phyloP scores from a whole-genome alignment of 2,888 invertebrate species.

The Cephus pygmeus region DNA sequence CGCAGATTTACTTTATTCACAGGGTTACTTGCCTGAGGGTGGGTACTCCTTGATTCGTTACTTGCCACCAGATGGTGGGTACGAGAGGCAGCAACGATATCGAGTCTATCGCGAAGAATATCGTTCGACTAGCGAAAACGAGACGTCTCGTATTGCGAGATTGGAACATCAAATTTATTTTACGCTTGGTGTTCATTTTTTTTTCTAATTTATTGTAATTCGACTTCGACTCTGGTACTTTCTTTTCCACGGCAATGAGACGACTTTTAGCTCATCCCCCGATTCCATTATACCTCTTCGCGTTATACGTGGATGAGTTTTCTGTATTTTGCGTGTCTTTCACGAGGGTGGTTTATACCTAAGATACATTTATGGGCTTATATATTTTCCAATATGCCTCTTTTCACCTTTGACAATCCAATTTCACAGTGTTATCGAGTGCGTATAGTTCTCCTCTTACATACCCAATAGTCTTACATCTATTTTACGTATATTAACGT shows the following conservation, averaged over 20 bases:
- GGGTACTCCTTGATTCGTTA: slow-evolving; percentile 44
- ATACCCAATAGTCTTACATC: not conserved
- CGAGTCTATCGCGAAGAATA: not conserved
- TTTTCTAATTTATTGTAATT: not conserved
- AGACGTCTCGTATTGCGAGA: not conserved
- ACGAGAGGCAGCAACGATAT: not conserved
- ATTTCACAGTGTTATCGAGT: not conserved
- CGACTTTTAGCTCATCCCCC: not conserved
- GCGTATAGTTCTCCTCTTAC: not conserved
- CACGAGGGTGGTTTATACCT: not conserved
- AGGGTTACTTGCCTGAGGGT: not conserved
- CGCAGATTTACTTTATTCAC: not conserved
- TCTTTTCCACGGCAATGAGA: not conserved
- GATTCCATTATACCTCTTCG: not conserved
- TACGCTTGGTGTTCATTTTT: not conserved
- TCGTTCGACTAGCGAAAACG: not conserved
- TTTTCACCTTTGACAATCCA: not conserved
- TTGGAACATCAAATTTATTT: slow-evolving; percentile 2
- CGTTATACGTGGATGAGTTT: not conserved
- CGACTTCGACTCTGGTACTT: not conserved
- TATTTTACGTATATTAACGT: not conserved
- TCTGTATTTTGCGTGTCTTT: not conserved
- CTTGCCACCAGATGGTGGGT: slow-evolving; percentile 29
- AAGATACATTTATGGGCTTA: not conserved
- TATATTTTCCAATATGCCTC: not conserved